Base-by-base conservation (phyloP, 2,888 invertebrate genomes). In the Oscheius sp. region DNA sequence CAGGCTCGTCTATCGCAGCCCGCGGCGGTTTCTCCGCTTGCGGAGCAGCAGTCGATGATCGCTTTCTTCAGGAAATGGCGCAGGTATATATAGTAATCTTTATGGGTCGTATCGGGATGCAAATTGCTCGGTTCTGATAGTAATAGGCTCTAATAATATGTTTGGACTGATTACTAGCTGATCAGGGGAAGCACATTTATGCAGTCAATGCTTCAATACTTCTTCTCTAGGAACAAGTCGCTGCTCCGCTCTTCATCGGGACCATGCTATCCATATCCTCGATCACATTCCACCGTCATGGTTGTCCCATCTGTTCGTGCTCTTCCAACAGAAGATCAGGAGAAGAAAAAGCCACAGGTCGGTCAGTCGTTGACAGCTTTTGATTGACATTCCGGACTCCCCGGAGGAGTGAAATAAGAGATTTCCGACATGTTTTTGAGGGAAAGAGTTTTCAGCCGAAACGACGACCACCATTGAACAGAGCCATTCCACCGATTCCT, bases 401-500 rank as follows among this genome's bases (percentile, higher is more conserved):
- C n/a, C n/a, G n/a, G n/a, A n/a, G n/a, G n/a, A n/a, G n/a, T n/a
- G n/a, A n/a, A n/a, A n/a, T n/a, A n/a, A n/a, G n/a, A n/a, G n/a
- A n/a, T n/a, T n/a, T 41, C 41, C 20, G 5, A 17, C 20, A 17
- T 41, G 20, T 12, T 12, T 6, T 14, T 41, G 14, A 41, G 4
- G 12, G 14, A 41, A 41, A 12, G 36, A 36, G 22, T 49, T 62
- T 47, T 33, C 41, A 62, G 47, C 50, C 71, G 30, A 74, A 76
- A 8, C 72, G 85, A 51, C 73, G 85, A 24, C 85, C 85, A 3
- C 85, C 85, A 26, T 70, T 85, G 51, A 85, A 85, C 65, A 71
- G 83, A 44, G 85, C 85, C 22, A 82, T 82, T 68, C 85, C 85
- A 6, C 79, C 85, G n/a, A 85, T 85, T 69, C 85, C 85, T 33